These are phyloP conservation scores for Stratiomys singularior DNA, from an alignment of 2,888 invertebrate genomes.

Conservation along the genomic window DNA sequence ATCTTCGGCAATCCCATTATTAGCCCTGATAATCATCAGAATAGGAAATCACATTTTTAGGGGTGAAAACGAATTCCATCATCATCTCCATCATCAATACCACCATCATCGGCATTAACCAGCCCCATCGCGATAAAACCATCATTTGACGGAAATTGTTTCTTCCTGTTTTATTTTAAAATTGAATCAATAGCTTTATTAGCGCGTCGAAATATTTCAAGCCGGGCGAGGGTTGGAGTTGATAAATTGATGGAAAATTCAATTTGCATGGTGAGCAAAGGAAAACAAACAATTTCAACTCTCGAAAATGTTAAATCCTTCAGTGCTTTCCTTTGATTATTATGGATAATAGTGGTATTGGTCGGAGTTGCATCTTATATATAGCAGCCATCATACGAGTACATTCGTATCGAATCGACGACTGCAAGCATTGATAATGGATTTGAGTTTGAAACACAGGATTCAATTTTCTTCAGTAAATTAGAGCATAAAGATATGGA, in stretches of 20 bases:
- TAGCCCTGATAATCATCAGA: slow-evolving; percentile 32
- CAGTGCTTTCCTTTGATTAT: too few relatives aligned
- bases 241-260: neutral
- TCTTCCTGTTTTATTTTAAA: slow-evolving; percentile 42
- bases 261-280: too few relatives aligned
- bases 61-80: slow-evolving; percentile 26
- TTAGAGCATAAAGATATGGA: too few relatives aligned
- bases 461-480: too few relatives aligned
- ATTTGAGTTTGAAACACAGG: too few relatives aligned
- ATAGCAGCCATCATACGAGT: too few relatives aligned
- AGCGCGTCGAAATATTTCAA: neutral
- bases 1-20: slow-evolving; percentile 7
- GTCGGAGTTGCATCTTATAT: too few relatives aligned
- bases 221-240: neutral
- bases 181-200: slow-evolving; percentile 33
- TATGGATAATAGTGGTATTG: too few relatives aligned
- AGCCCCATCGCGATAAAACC: slow-evolving; percentile 31
- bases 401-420: too few relatives aligned
- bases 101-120: neutral
- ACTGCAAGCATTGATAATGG: too few relatives aligned
- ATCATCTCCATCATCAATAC: slow-evolving; percentile 4
- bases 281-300: slow-evolving; percentile 1
- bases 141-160: slow-evolving; percentile 39
- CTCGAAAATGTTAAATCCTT: too few relatives aligned
- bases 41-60: slow-evolving; percentile 28